Evolutionary conservation across 2,113 vertebrate species (phyloP).

Genomic region (Corydoras maculifer): DNA sequence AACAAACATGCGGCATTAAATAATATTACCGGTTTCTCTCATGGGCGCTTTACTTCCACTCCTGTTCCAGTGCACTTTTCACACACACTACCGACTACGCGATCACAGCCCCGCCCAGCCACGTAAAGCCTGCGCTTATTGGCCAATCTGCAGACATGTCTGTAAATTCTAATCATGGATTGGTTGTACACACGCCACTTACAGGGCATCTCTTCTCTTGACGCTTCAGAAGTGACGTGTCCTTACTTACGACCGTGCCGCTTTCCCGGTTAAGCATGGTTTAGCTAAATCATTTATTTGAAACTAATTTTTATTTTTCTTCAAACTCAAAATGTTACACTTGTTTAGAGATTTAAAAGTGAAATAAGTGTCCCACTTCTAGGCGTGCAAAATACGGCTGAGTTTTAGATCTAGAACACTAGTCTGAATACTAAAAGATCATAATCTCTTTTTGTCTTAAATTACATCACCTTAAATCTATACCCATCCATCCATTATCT

Average conservation of each 20-base stretch:
- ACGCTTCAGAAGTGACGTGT: conserved; percentile 66
- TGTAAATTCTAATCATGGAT: conserved; percentile 19
- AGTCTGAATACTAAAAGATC: too few relatives aligned
- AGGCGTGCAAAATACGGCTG: too few relatives aligned
- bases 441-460: too few relatives aligned
- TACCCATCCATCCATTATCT: too few relatives aligned
- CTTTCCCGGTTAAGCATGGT: not conserved
- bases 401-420: too few relatives aligned
- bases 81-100: conserved; percentile 47
- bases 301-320: too few relatives aligned
- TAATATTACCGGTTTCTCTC: conserved; percentile 32
- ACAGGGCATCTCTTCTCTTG: conserved; percentile 25
- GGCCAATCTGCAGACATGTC: conserved; percentile 30
- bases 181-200: conserved; percentile 49
- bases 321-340: too few relatives aligned
- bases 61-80: conserved; percentile 50
- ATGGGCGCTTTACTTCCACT: conserved; percentile 54
- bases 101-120: conserved; percentile 39
- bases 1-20: not conserved
- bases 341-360: too few relatives aligned
- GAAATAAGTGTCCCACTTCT: too few relatives aligned
- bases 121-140: conserved; percentile 42
- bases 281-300: too few relatives aligned
- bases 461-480: too few relatives aligned
- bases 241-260: conserved; percentile 46